Evolutionary conservation across 2,797 vertebrate genomes (phyloP), one percentile per base, ranked within the genome.

Genomic region (Micromesistius poutassou): DNA sequence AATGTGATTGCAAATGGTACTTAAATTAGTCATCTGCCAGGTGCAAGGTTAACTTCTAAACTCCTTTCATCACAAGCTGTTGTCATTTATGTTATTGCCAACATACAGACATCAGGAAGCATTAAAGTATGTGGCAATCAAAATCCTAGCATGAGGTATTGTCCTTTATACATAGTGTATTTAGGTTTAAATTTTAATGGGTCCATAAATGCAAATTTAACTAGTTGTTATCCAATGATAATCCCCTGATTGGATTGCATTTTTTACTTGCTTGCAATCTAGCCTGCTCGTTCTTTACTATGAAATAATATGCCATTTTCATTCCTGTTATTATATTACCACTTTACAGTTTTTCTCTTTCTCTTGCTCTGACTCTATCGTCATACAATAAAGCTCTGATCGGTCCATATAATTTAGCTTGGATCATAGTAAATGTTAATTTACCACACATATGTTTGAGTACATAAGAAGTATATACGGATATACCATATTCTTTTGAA

Each of bases 31-130:
- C 62, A 28, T 68, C 62, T 28, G 25, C n/a, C 62, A 68, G 62
- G 62, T 68, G 62, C 62, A 68, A 68, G 25, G 25, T 68, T 68
- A 68, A 68, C 62, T 68, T 62, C 6, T 68, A 16, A 68, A 68
- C 62, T n/a, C 25, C 62, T 68, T 12, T 68, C 62, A 68, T 28
- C 25, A 28, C 7, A 25, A 28, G 62, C 4, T 28, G 9, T 68
- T 28, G 62, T 25, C 62, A 28, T 28, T 28, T 28, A 68, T 68
- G 62, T 68, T 68, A 68, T 68, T 68, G 62, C 25, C 62, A 68
- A 68, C 25, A 68, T 19, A 25, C 14, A 68, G 7, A 28, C 62
- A 12, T 28, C 55, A 25, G 1, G 55, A 62, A 25, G 6, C 55
- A 25, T 62, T 6, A 62, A 62, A 6, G 55, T 9, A 62, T 62